phyloP scores from a whole-genome alignment of 2,113 vertebrate genomes.

The Cettia cetti region DNA sequence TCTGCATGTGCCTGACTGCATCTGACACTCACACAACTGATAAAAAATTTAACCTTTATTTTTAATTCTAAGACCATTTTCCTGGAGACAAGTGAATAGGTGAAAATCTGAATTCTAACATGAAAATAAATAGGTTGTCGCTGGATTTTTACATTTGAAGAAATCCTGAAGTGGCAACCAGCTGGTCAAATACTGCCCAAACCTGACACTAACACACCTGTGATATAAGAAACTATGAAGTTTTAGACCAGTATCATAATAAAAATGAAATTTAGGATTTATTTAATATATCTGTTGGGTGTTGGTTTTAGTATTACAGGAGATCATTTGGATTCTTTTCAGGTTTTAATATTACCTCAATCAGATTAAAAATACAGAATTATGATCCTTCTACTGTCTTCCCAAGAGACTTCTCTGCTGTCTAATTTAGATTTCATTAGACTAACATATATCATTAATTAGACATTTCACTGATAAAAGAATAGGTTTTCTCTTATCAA shows the following conservation, averaged over 20 bases:
- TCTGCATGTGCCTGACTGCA: not conserved
- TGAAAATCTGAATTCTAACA: not conserved
- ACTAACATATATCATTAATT: slow-evolving; percentile 28
- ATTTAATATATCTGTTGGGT: not conserved
- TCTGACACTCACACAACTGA: not conserved
- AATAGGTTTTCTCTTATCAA: slow-evolving; percentile 33
- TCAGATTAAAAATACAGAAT: not conserved
- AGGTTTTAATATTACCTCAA: not conserved
- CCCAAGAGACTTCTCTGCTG: not conserved
- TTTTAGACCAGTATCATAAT: not conserved
- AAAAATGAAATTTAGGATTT: not conserved
- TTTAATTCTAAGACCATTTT: not conserved
- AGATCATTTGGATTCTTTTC: not conserved
- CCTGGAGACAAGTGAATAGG: not conserved
- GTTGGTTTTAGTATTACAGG: not conserved
- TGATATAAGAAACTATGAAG: not conserved
- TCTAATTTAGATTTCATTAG: slow-evolving; percentile 50
- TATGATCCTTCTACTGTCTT: not conserved
- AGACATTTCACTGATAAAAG: slow-evolving; percentile 22
- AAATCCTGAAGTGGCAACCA: not conserved
- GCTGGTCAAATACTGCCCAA: not conserved
- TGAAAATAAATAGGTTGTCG: not conserved
- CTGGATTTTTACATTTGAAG: not conserved
- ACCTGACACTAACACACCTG: not conserved
- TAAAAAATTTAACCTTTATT: not conserved